phyloP scores from a whole-genome alignment of 1,140 invertebrate species.

The Drosophila gunungcola region DNA sequence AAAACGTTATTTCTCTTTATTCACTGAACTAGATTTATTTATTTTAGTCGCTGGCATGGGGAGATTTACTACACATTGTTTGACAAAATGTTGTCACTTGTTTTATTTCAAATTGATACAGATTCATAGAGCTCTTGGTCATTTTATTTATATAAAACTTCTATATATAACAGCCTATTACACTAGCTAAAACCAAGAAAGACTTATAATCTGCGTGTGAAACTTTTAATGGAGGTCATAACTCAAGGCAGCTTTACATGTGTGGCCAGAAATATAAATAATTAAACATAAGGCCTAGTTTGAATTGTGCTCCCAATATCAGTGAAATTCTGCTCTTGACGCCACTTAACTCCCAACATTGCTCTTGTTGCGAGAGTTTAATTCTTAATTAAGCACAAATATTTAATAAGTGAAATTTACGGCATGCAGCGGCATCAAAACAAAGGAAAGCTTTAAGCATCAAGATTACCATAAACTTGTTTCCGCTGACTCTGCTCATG shows the following conservation, averaged over 20 bases:
- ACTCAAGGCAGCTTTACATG: not conserved
- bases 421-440: conserved; percentile 43
- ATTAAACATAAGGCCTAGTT: conserved; percentile 4
- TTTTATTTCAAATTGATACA: not conserved
- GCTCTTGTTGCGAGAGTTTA: conserved; percentile 46
- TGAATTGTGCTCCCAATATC: conserved; percentile 10
- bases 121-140: too few relatives aligned
- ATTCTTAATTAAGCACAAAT: conserved; percentile 72
- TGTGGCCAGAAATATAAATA: not conserved
- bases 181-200: not conserved
- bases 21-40: conserved; percentile 11
- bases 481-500: conserved; percentile 33
- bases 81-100: not conserved
- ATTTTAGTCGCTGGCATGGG: not conserved
- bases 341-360: conserved; percentile 2
- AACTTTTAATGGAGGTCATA: not conserved
- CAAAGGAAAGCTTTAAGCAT: conserved; percentile 64
- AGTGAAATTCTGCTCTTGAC: not conserved
- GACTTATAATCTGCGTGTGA: too few relatives aligned
- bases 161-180: not conserved
- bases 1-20: conserved; percentile 12
- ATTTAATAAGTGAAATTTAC: conserved; percentile 71
- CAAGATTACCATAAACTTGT: conserved; percentile 75
- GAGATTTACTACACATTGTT: not conserved
- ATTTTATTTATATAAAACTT: not conserved